Evolutionary conservation across 2,888 invertebrate genomes (phyloP).

Genomic region (Pollenia labialis): DNA sequence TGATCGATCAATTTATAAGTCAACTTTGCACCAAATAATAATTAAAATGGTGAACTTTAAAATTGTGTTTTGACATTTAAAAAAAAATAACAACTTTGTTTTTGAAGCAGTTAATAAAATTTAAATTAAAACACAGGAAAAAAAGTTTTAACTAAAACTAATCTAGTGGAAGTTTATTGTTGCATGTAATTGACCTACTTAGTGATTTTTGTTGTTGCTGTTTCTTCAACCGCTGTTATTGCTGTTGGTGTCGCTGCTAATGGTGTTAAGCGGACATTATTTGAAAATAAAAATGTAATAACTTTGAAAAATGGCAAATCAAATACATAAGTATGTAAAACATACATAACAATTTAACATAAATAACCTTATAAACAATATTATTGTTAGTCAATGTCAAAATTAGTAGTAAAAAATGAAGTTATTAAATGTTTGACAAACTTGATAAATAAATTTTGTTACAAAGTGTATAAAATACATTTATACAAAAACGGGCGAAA

Average conservation of each 20-base stretch:
- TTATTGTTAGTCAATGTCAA: constrained; percentile 15
- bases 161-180: constrained; percentile 58
- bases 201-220: constrained; percentile 20
- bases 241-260: not conserved
- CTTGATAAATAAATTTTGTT: not conserved
- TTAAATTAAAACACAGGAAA: not conserved
- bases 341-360: too few relatives aligned
- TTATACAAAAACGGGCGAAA: too few relatives aligned
- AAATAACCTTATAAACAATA: not conserved
- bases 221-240: not conserved
- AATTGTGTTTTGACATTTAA: not conserved
- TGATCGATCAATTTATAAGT: not conserved
- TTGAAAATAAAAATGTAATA: not conserved
- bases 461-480: not conserved
- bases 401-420: not conserved
- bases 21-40: constrained; percentile 6
- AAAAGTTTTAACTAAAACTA: constrained; percentile 5
- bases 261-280: constrained; percentile 23
- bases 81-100: constrained; percentile 8
- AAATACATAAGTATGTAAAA: not conserved
- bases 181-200: constrained; percentile 71
- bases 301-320: not conserved
- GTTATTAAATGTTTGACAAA: not conserved
- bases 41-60: constrained; percentile 4
- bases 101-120: constrained; percentile 45